Evolutionary conservation across 2,888 invertebrate genomes (phyloP), one percentile per base, ranked within the genome.

Genomic region (Drosophila subsilvestris): DNA sequence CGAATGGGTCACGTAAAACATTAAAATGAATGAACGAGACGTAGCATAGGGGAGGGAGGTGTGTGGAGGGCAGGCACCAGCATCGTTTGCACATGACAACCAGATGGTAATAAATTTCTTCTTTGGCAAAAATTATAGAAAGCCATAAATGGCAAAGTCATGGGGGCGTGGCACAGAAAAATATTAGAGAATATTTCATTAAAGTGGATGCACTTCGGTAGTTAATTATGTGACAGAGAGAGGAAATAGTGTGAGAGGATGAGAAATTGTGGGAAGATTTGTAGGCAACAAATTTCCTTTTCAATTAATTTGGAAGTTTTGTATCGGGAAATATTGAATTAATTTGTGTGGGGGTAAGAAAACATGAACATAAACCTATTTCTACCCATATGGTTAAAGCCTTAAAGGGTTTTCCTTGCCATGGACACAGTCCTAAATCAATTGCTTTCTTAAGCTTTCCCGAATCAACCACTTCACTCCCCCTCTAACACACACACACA

Each of bases 1-100:
- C 74, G 74, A 63, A 58, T 65, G 79, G 73, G 79, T 74, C 79
- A 79, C 79, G 79, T 79, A 79, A 76, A 70, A 78, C 81, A 79
- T 79, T 80, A 79, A 79, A 79, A 80, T 80, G 67, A 80, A 79
- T 71, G 75, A 61, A 49, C 43, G 68, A 55, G 49, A n/a, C 47
- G 20, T n/a, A 17, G 50, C 25, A 6, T n/a, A 25, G 8, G 14
- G 17, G n/a, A n/a, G 18, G 0, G 18, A 4, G 7, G 8, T n/a
- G 9, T 10, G 9, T 29, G 17, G 32, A 32, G 27, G 9, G n/a
- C 18, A 47, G 56, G 55, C 25, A 14, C 37, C 20, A 58, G 47
- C 44, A 49, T 56, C 56, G 70, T 45, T 71, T 63, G 70, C 70
- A 73, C 65, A 73, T 71, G 70, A 71, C 70, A 73, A 47, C 63